These are phyloP conservation scores for Sinocyclocheilus grahami DNA, from an alignment of 2,113 vertebrate genomes.

Conservation along the genomic window DNA sequence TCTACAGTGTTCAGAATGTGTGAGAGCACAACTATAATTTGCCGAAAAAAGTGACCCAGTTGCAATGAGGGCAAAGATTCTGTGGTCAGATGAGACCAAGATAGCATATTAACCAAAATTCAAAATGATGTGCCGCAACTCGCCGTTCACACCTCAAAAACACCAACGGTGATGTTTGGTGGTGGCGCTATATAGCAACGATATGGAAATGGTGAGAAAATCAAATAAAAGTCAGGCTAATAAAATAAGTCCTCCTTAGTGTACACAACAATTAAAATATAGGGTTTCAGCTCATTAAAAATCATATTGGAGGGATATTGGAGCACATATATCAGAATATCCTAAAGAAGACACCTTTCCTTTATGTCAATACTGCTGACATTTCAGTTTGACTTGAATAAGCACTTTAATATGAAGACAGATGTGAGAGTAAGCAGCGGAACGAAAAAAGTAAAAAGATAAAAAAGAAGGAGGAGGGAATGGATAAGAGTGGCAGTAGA, in stretches of 20 bases:
- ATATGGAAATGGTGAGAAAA: constrained; percentile 43
- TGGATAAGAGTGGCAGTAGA: constrained; percentile 50
- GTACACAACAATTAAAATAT: constrained; percentile 53
- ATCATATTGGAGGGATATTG: constrained; percentile 54
- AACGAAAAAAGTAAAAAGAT: constrained; percentile 48
- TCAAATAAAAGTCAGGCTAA: constrained; percentile 67
- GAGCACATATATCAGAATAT: constrained; percentile 67
- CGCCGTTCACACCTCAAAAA: constrained; percentile 15
- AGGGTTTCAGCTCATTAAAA: constrained; percentile 66
- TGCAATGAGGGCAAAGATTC: constrained; percentile 17
- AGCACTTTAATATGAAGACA: constrained; percentile 65
- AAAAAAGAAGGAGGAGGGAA: constrained; percentile 3
- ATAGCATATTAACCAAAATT: not conserved
- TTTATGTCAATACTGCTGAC: constrained; percentile 75
- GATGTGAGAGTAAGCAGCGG: constrained; percentile 45
- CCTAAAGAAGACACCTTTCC: constrained; percentile 71
- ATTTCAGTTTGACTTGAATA: constrained; percentile 75
- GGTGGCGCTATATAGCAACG: not conserved
- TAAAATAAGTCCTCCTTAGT: constrained; percentile 61
- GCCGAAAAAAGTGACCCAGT: constrained; percentile 25
- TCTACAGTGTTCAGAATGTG: constrained; percentile 11
- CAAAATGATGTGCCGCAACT: not conserved
- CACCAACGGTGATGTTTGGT: not conserved
- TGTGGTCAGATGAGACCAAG: constrained; percentile 16
- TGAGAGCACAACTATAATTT: constrained; percentile 16